Evolutionary conservation across 2,888 invertebrate genomes (phyloP).

Genomic region (Listrodromus nycthemerus): DNA sequence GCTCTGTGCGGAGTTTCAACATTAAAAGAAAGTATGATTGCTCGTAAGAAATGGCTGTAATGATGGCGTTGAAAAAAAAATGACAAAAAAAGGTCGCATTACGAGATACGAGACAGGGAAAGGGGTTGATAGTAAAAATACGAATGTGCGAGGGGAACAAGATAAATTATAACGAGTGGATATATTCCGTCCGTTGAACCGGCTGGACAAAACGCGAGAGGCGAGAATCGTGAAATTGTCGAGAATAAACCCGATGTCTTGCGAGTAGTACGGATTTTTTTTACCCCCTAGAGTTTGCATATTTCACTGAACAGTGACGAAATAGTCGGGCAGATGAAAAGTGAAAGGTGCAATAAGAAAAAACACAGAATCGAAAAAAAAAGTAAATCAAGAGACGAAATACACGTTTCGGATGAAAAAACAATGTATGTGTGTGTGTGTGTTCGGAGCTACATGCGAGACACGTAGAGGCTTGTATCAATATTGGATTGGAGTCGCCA

Average conservation of each 20-base stretch:
- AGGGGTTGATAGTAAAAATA: background rate
- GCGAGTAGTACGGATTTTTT: background rate
- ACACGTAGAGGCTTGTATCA: slow-evolving; percentile 58
- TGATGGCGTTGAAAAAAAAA: slow-evolving; percentile 1
- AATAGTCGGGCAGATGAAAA: slow-evolving; percentile 38
- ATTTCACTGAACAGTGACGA: slow-evolving; percentile 13
- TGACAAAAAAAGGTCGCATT: background rate
- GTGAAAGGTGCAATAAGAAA: background rate
- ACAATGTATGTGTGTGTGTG: background rate
- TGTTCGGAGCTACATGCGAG: slow-evolving; percentile 35
- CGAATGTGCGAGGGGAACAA: background rate
- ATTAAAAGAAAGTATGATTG: slow-evolving; percentile 15
- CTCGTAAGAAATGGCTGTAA: slow-evolving; percentile 10
- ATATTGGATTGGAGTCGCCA: slow-evolving; percentile 60
- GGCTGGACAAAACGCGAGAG: background rate
- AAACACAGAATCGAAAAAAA: background rate
- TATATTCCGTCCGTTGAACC: background rate
- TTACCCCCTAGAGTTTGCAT: slow-evolving; percentile 44
- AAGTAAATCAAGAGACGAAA: slow-evolving; percentile 34
- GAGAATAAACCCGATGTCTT: background rate
- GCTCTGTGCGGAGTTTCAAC: slow-evolving; percentile 10
- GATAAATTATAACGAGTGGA: slow-evolving; percentile 15
- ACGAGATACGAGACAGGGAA: background rate
- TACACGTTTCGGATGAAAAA: background rate
- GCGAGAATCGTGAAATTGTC: slow-evolving; percentile 17